Conservation (phyloP, 2,113 vertebrate species). For the Oreotragus oreotragus region DNA sequence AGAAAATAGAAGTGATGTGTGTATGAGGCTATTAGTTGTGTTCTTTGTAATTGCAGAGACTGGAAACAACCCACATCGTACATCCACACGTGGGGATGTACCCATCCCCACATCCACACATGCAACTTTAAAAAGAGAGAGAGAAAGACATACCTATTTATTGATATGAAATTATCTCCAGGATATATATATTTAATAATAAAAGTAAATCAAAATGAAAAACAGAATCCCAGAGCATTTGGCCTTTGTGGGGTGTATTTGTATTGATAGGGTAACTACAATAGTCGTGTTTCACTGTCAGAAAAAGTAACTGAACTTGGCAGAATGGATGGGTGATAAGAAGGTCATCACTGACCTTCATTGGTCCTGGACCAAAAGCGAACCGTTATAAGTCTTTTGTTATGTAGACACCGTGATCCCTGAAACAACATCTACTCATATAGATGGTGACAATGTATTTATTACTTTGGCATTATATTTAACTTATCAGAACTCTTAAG, state of each 20-base stretch:
- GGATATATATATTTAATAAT: neutral
- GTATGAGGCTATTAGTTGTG: neutral
- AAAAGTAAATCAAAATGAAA: neutral
- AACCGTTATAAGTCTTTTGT: neutral
- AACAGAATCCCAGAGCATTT: neutral
- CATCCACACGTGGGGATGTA: neutral
- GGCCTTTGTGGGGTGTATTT: neutral
- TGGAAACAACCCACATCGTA: neutral
- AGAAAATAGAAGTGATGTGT: neutral
- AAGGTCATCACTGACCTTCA: neutral
- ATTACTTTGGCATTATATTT: neutral
- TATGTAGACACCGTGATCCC: rapidly evolving
- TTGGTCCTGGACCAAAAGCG: neutral
- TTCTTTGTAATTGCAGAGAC: neutral
- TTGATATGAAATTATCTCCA: neutral
- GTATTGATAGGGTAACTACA: neutral
- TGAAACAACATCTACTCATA: neutral
- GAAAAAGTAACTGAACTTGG: neutral
- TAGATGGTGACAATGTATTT: neutral
- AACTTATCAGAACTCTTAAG: neutral
- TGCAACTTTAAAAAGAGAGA: neutral
- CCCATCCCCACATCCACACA: neutral
- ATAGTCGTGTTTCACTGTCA: neutral
- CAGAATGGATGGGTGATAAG: neutral
- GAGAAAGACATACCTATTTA: neutral